These are phyloP conservation scores for Lasioglossum baleicum DNA, from an alignment of 1,140 invertebrate species.

Conservation along the genomic window DNA sequence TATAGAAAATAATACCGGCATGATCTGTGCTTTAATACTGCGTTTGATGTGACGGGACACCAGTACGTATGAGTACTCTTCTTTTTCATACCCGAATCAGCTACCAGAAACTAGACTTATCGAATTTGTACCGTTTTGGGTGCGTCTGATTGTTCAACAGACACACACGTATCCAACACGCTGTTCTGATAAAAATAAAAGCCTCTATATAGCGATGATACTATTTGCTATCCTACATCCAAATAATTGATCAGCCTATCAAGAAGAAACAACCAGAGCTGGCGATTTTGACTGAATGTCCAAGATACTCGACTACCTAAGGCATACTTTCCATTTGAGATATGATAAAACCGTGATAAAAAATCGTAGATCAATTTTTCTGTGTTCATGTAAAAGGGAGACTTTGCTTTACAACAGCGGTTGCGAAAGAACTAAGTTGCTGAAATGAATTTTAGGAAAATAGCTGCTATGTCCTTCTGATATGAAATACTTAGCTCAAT, in stretches of 20 bases:
- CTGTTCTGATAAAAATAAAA: conserved; percentile 4
- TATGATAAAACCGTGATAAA: too few species aligned
- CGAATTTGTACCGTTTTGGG: conserved; percentile 14
- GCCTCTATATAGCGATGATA: not conserved
- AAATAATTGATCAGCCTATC: not conserved
- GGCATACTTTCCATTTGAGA: too few species aligned
- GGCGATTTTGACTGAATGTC: too few species aligned
- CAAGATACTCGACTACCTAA: too few species aligned
- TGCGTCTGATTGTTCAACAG: not conserved
- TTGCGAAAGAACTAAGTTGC: too few species aligned
- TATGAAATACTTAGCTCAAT: too few species aligned
- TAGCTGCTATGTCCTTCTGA: too few species aligned
- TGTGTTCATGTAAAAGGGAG: too few species aligned
- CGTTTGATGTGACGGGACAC: not conserved
- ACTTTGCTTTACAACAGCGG: too few species aligned
- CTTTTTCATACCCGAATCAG: not conserved
- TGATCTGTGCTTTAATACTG: not conserved
- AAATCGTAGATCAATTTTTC: too few species aligned
- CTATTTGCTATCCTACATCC: not conserved
- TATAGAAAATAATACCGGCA: not conserved
- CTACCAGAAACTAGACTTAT: not conserved
- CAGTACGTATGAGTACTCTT: not conserved
- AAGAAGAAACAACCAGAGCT: not conserved
- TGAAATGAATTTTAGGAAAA: too few species aligned
- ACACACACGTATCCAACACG: not conserved